Evolutionary conservation across 2,888 invertebrate species (phyloP).

Genomic region (Psococerastis gibbosa): DNA sequence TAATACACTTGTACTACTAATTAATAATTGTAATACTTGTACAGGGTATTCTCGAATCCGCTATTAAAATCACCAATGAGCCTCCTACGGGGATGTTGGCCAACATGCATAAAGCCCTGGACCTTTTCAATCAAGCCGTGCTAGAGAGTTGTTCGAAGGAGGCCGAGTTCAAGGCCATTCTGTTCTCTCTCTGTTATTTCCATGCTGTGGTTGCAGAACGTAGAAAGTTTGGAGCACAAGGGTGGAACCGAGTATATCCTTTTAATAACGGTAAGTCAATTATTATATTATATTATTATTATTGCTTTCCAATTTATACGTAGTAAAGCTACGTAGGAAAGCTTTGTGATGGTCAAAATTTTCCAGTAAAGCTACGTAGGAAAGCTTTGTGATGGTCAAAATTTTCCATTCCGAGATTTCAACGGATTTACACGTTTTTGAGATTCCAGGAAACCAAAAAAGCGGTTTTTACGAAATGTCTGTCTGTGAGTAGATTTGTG

Average conservation of each 20-base stretch:
- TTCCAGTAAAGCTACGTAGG: too few relatives aligned
- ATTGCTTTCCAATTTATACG: too few relatives aligned
- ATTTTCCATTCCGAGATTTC: too few relatives aligned
- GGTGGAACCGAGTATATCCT: slow-evolving; percentile 62
- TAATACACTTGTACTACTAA: too few relatives aligned
- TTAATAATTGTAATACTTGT: too few relatives aligned
- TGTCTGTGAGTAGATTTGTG: too few relatives aligned
- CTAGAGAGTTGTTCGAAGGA: slow-evolving; percentile 85
- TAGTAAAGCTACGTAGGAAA: too few relatives aligned
- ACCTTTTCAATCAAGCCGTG: slow-evolving; percentile 83
- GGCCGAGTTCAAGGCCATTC: slow-evolving; percentile 75
- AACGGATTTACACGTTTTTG: too few relatives aligned
- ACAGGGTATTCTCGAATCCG: slow-evolving; percentile 79
- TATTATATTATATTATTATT: background rate
- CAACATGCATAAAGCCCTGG: slow-evolving; percentile 80
- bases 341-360: too few relatives aligned
- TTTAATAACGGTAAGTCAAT: slow-evolving; percentile 30
- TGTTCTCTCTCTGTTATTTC: slow-evolving; percentile 84
- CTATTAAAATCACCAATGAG: slow-evolving; percentile 91
- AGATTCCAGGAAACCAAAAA: too few relatives aligned
- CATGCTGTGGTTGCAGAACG: slow-evolving; percentile 87
- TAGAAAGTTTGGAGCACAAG: slow-evolving; percentile 85
- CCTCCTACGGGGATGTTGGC: slow-evolving; percentile 91
- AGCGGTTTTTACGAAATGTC: too few relatives aligned
- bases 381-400: too few relatives aligned